A percentile compares a stretch with the other conserved stretches of the same genome.
These are phyloP conservation scores for Micropoecilia bifurca DNA, from an alignment of 2,797 vertebrate genomes.

Conservation along the genomic window DNA sequence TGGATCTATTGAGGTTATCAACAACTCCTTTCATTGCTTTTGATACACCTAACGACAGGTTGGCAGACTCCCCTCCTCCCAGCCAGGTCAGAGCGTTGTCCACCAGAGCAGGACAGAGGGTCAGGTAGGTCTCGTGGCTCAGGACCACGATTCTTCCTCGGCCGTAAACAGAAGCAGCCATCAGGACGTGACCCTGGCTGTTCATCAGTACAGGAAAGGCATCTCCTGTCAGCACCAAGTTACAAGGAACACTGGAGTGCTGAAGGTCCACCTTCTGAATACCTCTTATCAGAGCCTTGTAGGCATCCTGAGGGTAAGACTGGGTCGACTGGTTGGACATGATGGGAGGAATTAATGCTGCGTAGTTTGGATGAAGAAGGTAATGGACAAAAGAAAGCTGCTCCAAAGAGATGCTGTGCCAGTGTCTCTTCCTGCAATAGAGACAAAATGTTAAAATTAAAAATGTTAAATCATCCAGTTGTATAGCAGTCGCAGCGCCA, in stretches of 20 bases:
- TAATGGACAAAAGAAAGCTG: too few relatives aligned
- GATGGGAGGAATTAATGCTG: background rate
- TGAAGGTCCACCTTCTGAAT: conserved; percentile 73
- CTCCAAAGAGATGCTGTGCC: background rate
- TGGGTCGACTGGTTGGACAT: background rate
- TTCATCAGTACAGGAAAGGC: conserved; percentile 74
- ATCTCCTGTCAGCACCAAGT: conserved; percentile 80
- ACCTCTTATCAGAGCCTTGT: conserved; percentile 71
- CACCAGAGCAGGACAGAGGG: conserved; percentile 69
- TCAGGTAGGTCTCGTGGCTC: conserved; percentile 80
- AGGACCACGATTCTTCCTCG: conserved; percentile 80
- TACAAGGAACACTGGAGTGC: conserved; percentile 52
- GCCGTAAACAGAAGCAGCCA: conserved; percentile 84
- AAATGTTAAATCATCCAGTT: background rate
- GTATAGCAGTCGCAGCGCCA: background rate
- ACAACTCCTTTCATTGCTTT: conserved; percentile 45
- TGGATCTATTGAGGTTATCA: conserved; percentile 61
- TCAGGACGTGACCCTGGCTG: conserved; percentile 65
- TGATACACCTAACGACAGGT: conserved; percentile 63
- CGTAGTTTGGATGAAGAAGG: background rate
- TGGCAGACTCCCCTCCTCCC: conserved; percentile 47
- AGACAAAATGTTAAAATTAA: background rate
- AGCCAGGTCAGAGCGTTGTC: conserved; percentile 84
- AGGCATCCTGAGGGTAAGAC: conserved; percentile 38
- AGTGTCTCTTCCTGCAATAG: background rate